A percentile compares a stretch with the other conserved stretches of the same genome.
Evolutionary conservation across 2,113 vertebrate species (phyloP).

Genomic region (Lophochroa leadbeateri): DNA sequence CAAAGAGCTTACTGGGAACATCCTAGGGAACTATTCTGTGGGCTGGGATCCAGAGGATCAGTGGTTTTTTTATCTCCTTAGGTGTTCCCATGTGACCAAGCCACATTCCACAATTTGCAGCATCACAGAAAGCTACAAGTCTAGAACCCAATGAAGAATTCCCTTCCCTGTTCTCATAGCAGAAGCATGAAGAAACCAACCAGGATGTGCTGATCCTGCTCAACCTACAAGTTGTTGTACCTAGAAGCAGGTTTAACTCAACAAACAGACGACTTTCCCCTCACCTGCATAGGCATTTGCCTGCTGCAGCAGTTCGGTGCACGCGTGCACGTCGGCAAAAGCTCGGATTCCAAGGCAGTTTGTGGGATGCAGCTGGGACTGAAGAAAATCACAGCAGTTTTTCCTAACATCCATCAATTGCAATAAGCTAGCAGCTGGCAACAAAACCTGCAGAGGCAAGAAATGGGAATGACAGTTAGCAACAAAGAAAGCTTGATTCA

Average conservation of each 20-base stretch:
- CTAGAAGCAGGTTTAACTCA: neutral
- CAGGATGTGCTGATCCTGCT: neutral
- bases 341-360: slow-evolving; percentile 96
- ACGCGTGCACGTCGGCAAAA: slow-evolving; percentile 94
- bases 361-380: slow-evolving; percentile 92
- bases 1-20: neutral
- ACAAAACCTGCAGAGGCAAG: slow-evolving; percentile 81
- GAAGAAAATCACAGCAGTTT: slow-evolving; percentile 94
- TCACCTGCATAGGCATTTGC: slow-evolving; percentile 92
- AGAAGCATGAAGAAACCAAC: neutral
- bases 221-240: fast-evolving
- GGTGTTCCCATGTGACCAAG: fast-evolving
- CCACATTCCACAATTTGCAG: neutral
- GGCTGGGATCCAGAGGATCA: neutral
- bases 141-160: neutral
- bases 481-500: neutral
- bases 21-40: neutral
- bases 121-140: neutral
- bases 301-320: slow-evolving; percentile 88
- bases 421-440: slow-evolving; percentile 91
- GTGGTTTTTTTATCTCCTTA: neutral
- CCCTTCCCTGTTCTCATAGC: neutral
- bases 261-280: neutral
- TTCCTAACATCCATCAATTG: slow-evolving; percentile 95
- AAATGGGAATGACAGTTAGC: neutral